phyloP scores from a whole-genome alignment of 2,888 invertebrate species.

The Pollenia amentaria region DNA sequence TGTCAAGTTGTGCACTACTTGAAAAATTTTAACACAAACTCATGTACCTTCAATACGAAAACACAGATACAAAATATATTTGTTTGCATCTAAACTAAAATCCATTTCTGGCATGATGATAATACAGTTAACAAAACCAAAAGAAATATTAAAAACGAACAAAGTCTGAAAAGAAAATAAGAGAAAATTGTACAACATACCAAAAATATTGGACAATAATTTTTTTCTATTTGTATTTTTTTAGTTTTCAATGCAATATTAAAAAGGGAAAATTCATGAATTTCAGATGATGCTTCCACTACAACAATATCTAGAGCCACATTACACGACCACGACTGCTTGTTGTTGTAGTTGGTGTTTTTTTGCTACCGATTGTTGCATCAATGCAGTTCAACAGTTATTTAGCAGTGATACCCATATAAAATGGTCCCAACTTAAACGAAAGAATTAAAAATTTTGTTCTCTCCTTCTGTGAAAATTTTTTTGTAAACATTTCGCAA shows the following conservation, averaged over 20 bases:
- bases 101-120: conserved; percentile 43
- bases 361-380: conserved; percentile 49
- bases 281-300: conserved; percentile 35
- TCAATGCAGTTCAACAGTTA: conserved; percentile 57
- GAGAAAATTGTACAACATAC: conserved; percentile 15
- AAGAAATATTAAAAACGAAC: not conserved
- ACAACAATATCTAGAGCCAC: not conserved
- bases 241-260: not conserved
- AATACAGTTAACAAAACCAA: conserved; percentile 43
- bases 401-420: conserved; percentile 24
- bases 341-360: conserved; percentile 10
- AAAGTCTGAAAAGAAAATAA: not conserved
- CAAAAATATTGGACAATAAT: conserved; percentile 56
- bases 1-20: conserved; percentile 58
- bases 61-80: conserved; percentile 13
- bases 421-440: conserved; percentile 12
- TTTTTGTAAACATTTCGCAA: not conserved
- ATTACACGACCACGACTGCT: conserved; percentile 23
- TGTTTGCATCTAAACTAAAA: conserved; percentile 17
- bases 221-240: conserved; percentile 39
- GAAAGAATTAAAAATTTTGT: conserved; percentile 9
- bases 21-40: conserved; percentile 32
- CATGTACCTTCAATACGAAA: not conserved
- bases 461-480: not conserved
- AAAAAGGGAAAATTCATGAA: conserved; percentile 20